A percentile compares a stretch with the other conserved stretches of the same genome.
Evolutionary conservation across 2,797 vertebrate genomes (phyloP).

Genomic region (Hemibagrus guttatus): DNA sequence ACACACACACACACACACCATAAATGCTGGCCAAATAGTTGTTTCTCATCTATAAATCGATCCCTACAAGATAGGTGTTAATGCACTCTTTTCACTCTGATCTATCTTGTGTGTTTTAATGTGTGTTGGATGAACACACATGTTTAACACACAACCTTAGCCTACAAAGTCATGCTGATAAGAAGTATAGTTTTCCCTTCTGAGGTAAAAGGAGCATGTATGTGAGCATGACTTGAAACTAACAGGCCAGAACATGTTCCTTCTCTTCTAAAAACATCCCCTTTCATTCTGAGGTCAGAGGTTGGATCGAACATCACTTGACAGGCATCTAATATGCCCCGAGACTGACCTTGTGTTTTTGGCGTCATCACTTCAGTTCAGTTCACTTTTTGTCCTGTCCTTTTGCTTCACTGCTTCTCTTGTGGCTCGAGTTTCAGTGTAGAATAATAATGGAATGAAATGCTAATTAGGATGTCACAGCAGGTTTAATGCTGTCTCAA

Average conservation of each 20-base stretch:
- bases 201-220: neutral
- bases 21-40: slow-evolving; percentile 26
- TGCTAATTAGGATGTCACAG: slow-evolving; percentile 33
- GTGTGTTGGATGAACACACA: neutral
- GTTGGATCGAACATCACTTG: slow-evolving; percentile 16
- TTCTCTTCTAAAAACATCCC: slow-evolving; percentile 19
- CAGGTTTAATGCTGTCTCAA: slow-evolving; percentile 37
- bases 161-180: slow-evolving; percentile 6
- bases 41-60: slow-evolving; percentile 7
- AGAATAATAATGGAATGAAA: slow-evolving; percentile 3
- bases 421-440: slow-evolving; percentile 23
- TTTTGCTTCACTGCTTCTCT: neutral
- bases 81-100: neutral
- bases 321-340: slow-evolving; percentile 10
- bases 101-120: neutral
- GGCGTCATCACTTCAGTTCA: neutral
- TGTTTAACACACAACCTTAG: neutral
- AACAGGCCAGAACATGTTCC: slow-evolving; percentile 46
- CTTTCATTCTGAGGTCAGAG: slow-evolving; percentile 19
- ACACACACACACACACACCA: slow-evolving; percentile 20
- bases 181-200: neutral
- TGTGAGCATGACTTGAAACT: slow-evolving; percentile 7
- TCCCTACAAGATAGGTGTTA: slow-evolving; percentile 17
- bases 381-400: slow-evolving; percentile 5
- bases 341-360: slow-evolving; percentile 15